Evolutionary conservation across 2,888 invertebrate species (phyloP).

Genomic region (Athripsodes cinereus): DNA sequence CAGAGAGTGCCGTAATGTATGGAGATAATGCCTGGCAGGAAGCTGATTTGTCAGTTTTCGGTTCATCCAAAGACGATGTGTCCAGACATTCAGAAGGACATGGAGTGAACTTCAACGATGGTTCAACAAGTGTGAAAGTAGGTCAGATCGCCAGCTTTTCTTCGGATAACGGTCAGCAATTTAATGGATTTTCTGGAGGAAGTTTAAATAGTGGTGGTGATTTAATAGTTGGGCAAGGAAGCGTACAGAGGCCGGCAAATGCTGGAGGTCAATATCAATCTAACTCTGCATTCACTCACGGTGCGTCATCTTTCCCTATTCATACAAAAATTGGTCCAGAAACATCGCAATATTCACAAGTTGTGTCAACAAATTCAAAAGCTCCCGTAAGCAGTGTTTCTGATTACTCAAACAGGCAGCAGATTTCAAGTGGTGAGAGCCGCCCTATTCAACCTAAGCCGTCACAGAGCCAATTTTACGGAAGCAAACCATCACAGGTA

Average conservation of each 20-base stretch:
- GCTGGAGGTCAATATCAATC: constrained; percentile 6
- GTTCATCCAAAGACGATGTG: background rate
- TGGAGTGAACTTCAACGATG: constrained; percentile 10
- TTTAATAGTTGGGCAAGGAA: constrained; percentile 22
- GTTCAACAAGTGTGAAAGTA: constrained; percentile 1
- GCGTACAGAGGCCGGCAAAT: constrained; percentile 21
- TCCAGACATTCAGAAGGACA: constrained; percentile 4
- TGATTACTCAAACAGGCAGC: constrained; percentile 6
- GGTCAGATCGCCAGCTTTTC: constrained; percentile 7
- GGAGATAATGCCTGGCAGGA: background rate
- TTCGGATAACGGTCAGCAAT: constrained; percentile 2
- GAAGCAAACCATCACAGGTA: background rate
- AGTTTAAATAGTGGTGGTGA: constrained; percentile 15
- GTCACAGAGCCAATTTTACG: background rate
- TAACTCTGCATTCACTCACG: background rate
- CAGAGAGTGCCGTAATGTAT: constrained; percentile 9
- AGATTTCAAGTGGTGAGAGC: background rate
- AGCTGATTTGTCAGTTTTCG: background rate
- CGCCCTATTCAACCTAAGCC: constrained; percentile 1
- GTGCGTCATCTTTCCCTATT: constrained; percentile 10
- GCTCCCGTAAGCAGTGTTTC: constrained; percentile 7
- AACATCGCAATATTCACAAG: constrained; percentile 11
- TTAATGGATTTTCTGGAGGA: constrained; percentile 1
- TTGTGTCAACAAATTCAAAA: constrained; percentile 8
- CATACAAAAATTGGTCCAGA: constrained; percentile 11